Base-by-base conservation (phyloP, 1,140 invertebrate species). In the Lordiphosa stackelbergi region DNA sequence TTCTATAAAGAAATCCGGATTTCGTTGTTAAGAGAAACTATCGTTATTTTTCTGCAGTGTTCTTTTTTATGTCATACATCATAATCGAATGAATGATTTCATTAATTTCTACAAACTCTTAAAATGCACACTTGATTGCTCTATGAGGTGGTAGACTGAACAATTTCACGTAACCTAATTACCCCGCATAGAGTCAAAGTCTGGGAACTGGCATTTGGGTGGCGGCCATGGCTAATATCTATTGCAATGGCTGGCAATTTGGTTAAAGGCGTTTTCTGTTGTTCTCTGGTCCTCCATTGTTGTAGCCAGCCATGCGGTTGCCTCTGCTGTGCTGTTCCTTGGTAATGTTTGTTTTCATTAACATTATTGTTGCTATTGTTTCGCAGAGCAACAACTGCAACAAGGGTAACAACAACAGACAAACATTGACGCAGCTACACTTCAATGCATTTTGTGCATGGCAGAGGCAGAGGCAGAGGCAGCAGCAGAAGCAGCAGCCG, bases 261-360 rank as follows among this genome's bases (percentile, higher is more conserved):
- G 53, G 72, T 47, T 55, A 47, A 61, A 9, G 49, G 43, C 49
- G 24, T 72, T 72, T 52, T 73, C 40, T 72, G 28, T 49, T 51
- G 45, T 31, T 66, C 45, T 64, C 52, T 59, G 34, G 48, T 16
- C 36, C 22, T 28, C n/a, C 10, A 45, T 45, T 75, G 65, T 51
- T 60, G 22, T 45, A 13, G 43, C 43, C 24, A 46, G 37, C 37
- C 34, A 48, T 37, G 51, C 60, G 52, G 46, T 42, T 68, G 63
- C 49, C 55, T 41, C 31, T 45, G 10, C n/a, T n/a, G n/a, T 34
- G 13, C 10, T 51, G 40, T n/a, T 42, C 38, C 53, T 48, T 55
- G 62, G 53, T 73, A 65, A 69, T 69, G 66, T 77, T 79, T 79
- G 74, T 49, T 73, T 79, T 69, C 74, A 78, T 79, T 73, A 69